Percentiles rank a stretch among this genome's conserved stretches.
Conservation (phyloP, 2,113 vertebrate species). For the Chauna torquata region DNA sequence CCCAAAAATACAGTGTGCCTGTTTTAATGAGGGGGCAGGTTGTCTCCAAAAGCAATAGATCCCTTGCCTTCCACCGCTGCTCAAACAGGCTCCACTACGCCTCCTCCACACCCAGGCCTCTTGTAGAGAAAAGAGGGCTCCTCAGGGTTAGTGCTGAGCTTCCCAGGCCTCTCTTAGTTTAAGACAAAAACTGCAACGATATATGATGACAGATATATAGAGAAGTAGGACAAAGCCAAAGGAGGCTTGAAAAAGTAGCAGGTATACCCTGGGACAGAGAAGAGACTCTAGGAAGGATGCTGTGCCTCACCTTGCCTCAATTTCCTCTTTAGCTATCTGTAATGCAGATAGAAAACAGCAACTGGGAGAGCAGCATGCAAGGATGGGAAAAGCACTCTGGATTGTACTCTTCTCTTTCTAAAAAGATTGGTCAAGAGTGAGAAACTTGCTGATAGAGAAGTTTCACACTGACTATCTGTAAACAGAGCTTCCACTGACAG, state of each 20-base stretch:
- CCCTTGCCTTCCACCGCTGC: accelerated
- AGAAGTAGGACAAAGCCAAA: neutral
- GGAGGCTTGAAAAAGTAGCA: neutral
- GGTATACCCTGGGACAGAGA: neutral
- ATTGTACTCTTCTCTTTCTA: too few relatives aligned
- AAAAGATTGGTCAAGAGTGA: neutral
- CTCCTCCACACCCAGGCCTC: neutral
- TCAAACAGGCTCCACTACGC: neutral
- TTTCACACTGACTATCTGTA: too few relatives aligned
- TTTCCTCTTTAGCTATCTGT: neutral
- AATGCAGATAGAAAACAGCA: neutral
- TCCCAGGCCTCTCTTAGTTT: neutral
- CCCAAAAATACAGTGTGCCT: neutral
- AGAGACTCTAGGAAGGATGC: neutral
- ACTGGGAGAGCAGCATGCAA: neutral
- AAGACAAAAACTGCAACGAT: neutral
- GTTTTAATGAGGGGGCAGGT: neutral
- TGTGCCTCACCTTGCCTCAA: neutral
- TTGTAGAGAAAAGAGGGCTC: accelerated
- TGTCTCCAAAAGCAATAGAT: neutral
- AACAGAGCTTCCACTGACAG: neutral
- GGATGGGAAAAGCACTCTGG: neutral
- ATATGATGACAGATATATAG: accelerated
- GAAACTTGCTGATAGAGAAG: too few relatives aligned
- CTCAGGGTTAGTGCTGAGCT: neutral